Conservation (phyloP, 2,113 vertebrate species). For the Phycodurus eques region DNA sequence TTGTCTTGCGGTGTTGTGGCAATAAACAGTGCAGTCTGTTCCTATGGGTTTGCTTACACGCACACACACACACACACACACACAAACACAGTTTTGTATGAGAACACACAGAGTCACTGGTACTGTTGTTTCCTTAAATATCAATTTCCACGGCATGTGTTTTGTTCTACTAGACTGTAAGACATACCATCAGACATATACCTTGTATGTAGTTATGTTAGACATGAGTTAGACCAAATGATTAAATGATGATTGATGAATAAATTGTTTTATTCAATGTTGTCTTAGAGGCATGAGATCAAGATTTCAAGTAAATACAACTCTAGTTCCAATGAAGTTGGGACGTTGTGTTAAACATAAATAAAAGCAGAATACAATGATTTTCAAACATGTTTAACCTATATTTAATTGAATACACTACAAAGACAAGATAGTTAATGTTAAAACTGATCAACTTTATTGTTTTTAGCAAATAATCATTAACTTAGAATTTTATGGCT, state of each 20-base stretch:
- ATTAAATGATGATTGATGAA: no score
- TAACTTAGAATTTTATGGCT: no score
- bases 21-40: slow-evolving; percentile 29
- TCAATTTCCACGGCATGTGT: neutral
- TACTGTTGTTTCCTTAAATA: neutral
- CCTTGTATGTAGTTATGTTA: no score
- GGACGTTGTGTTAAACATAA: no score
- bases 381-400: no score
- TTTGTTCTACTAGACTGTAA: neutral
- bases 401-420: no score
- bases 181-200: neutral
- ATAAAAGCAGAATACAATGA: no score
- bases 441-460: no score
- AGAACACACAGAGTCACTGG: neutral
- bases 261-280: neutral
- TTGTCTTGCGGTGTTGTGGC: slow-evolving; percentile 36
- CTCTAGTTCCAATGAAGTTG: no score
- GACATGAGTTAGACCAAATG: neutral
- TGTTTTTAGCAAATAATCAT: no score
- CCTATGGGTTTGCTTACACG: neutral
- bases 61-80: neutral
- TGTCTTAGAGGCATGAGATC: neutral
- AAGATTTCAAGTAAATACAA: neutral
- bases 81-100: neutral
- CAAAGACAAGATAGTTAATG: no score